Conservation (phyloP, 2,797 vertebrate genomes). For the Apodemus agrarius region DNA sequence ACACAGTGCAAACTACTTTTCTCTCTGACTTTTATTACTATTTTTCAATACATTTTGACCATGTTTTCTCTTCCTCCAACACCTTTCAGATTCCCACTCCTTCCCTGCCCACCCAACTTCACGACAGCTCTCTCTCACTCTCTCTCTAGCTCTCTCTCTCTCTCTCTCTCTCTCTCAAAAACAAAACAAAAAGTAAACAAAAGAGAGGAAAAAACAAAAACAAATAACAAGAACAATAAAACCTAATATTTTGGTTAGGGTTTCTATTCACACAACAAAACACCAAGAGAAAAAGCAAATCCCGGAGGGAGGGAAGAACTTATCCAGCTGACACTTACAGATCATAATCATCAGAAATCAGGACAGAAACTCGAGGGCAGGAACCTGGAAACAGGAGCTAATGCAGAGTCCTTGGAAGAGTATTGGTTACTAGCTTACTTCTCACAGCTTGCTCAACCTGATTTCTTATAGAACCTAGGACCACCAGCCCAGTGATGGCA, state of each 20-base stretch:
- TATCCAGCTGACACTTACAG: neutral
- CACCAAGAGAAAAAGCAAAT: neutral
- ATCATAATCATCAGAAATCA: neutral
- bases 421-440: neutral
- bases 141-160: too few relatives aligned
- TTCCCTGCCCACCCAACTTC: neutral
- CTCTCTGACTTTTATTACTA: neutral
- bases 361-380: neutral
- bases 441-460: neutral
- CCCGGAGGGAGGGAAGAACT: fast-evolving
- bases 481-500: neutral
- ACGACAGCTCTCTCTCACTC: too few relatives aligned
- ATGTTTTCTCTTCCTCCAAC: neutral
- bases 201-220: neutral
- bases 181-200: neutral
- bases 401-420: neutral
- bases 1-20: neutral
- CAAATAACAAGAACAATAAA: neutral
- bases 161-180: too few relatives aligned
- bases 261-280: neutral
- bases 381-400: neutral
- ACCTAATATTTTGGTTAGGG: neutral
- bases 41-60: neutral
- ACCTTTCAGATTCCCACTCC: neutral
- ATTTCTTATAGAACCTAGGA: neutral